phyloP scores from a whole-genome alignment of 2,888 invertebrate genomes.

The Agriotes lineatus region DNA sequence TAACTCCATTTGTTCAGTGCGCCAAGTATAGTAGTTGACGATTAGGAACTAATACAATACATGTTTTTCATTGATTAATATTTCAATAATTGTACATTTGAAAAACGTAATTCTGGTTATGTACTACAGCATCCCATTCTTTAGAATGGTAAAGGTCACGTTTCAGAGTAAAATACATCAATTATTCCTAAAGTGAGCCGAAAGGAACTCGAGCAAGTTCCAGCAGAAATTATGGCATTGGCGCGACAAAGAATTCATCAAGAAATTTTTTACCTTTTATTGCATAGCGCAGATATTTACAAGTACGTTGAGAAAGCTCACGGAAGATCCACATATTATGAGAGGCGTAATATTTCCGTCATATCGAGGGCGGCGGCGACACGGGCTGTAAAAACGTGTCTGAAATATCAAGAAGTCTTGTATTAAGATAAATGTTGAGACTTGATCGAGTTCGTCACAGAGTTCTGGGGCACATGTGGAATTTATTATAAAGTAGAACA shows the following conservation, averaged over 20 bases:
- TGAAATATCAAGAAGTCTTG: constrained; percentile 47
- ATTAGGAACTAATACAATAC: too few relatives aligned
- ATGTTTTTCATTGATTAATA: too few relatives aligned
- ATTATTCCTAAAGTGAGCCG: too few relatives aligned
- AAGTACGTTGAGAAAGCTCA: constrained; percentile 22
- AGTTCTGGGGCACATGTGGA: constrained; percentile 36
- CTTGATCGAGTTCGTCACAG: constrained; percentile 48
- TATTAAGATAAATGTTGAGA: constrained; percentile 51
- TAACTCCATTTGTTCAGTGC: too few relatives aligned
- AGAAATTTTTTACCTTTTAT: constrained; percentile 24
- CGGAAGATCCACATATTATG: constrained; percentile 33
- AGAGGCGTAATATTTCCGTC: constrained; percentile 35
- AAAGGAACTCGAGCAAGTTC: too few relatives aligned
- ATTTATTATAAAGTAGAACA: constrained; percentile 32
- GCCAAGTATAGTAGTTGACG: too few relatives aligned
- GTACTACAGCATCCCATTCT: too few relatives aligned
- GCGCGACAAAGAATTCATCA: background rate
- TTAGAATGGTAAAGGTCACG: too few relatives aligned
- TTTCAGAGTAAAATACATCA: too few relatives aligned
- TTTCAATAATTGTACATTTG: too few relatives aligned
- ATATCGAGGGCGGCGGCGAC: constrained; percentile 33
- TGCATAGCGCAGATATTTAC: constrained; percentile 31
- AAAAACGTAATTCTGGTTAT: too few relatives aligned
- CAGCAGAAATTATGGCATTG: too few relatives aligned
- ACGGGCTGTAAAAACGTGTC: constrained; percentile 47